Evolutionary conservation across 23 tunicate species (phyloP), one percentile per base, ranked within the genome.

Genomic region (Phallusia fumigata): DNA sequence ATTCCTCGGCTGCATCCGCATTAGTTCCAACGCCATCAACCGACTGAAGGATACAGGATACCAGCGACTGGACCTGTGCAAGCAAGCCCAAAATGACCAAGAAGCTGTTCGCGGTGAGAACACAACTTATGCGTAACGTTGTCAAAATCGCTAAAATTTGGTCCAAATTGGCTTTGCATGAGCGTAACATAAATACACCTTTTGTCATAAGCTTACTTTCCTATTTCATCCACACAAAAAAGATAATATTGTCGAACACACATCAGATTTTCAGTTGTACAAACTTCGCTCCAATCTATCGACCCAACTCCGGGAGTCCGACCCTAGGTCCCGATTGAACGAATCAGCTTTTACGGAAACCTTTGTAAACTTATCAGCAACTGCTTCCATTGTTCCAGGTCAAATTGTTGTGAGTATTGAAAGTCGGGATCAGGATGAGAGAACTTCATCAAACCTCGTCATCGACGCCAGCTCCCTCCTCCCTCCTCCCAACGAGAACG

Each of bases 21-120:
- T 94, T 45, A 94, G 90, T 90, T 89, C 94, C 33, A 94, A 94
- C 78, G 90, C 87, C 76, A 89, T 94, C 76, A 88, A 95, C 75
- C 85, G 98, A 32, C 78, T 94, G 85, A 94, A 94, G 45, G 91
- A 94, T 82, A 84, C 98, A 36, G 98, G 98, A 34, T 88, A 82
- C 79, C 98, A 94, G 69, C 74, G 93, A 47, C 90, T 94, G 19
- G 98, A 94, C 36, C 74, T 94, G 28, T 89, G 94, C 83, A 82
- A 81, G 75, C 85, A 76, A 19, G 78, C 84, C 26, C 65, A 80
- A 44, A 76, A 89, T 30, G 94, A 94, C 36, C 88, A 82, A 79
- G 98, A 94, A 34, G 90, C 94, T 10, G 89, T 94, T 0, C 82
- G 94, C 74, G 94, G 94, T 89, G 33, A 58, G 69, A 58, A 1